phyloP scores from a whole-genome alignment of 1,140 invertebrate genomes.

The Neodiprion virginianus region DNA sequence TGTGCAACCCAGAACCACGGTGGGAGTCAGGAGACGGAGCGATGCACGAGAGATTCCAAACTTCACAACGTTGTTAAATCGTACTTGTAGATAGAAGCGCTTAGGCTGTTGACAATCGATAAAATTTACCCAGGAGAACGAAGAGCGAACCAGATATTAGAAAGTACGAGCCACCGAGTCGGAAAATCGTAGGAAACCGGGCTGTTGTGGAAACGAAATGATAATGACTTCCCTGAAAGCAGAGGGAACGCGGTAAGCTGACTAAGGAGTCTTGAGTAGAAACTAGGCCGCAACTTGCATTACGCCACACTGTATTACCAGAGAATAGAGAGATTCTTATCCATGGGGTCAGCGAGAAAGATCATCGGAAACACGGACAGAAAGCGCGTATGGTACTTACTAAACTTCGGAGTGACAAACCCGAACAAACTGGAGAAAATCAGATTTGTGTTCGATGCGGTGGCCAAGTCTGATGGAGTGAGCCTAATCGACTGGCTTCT shows the following conservation, averaged over 20 bases:
- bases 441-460: constrained; percentile 41
- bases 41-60: background rate
- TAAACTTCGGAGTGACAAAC: constrained; percentile 40
- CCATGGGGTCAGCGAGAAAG: background rate
- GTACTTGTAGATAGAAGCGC: constrained; percentile 20
- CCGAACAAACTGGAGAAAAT: constrained; percentile 37
- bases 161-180: constrained; percentile 7
- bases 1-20: background rate
- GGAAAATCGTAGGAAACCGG: constrained; percentile 16
- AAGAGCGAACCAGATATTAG: constrained; percentile 18
- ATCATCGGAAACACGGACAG: background rate
- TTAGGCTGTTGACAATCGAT: background rate
- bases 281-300: background rate
- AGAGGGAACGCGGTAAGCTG: too few species aligned
- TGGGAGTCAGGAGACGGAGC: background rate
- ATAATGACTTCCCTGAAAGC: too few species aligned
- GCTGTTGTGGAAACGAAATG: constrained; percentile 19
- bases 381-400: constrained; percentile 32
- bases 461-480: constrained; percentile 27
- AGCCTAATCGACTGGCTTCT: constrained; percentile 38
- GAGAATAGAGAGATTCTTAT: background rate
- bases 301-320: background rate
- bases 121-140: background rate
- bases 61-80: constrained; percentile 13
- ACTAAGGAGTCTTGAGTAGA: background rate